Evolutionary conservation across 2,888 invertebrate genomes (phyloP), one percentile per base, ranked within the genome.

Genomic region (Standfussiana lucernea): DNA sequence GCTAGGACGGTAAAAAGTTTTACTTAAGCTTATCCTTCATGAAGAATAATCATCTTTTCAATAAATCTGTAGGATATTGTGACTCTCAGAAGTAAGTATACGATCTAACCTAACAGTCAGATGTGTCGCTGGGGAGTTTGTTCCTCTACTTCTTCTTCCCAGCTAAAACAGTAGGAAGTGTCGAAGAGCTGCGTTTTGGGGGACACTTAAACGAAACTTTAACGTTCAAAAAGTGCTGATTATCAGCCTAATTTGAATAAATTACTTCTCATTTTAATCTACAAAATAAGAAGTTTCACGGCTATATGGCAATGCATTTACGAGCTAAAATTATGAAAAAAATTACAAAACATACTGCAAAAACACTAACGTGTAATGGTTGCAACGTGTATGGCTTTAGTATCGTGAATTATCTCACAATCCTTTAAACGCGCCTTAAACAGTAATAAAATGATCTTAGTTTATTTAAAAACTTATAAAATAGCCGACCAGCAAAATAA

Each of bases 11-110:
- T 68, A 45, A 40, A 68, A 75, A 72, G 75, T 66, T 80, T 62
- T 69, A 80, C 64, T 84, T 65, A 78, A 65, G 83, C 45, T 82
- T 79, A 79, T 68, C 83, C 35, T 76, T 68, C 42, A 47, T 62
- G 28, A 40, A 47, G 62, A 68, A 68, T 75, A 47, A 75, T 68
- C 45, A 56, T 47, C 62, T 64, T 53, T 74, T 35, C 24, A n/a
- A 56, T 13, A 73, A 72, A 64, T 82, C 47, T 75, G 40, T 59
- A 21, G 35, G 15, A 37, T 35, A 47, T 15, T 47, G 37, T 65
- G 80, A 32, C 42, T 45, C 71, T 32, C 15, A 35, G 32, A 32
- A 13, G 28, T 61, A 28, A 37, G 11, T 50, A 7, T 32, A 35
- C 8, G 32, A n/a, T 59, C 28, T n/a, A n/a, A n/a, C n/a, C n/a